Evolutionary conservation across 2,888 invertebrate species (phyloP), one percentile per base, ranked within the genome.

Genomic region (Hydrotaea cyrtoneurina): DNA sequence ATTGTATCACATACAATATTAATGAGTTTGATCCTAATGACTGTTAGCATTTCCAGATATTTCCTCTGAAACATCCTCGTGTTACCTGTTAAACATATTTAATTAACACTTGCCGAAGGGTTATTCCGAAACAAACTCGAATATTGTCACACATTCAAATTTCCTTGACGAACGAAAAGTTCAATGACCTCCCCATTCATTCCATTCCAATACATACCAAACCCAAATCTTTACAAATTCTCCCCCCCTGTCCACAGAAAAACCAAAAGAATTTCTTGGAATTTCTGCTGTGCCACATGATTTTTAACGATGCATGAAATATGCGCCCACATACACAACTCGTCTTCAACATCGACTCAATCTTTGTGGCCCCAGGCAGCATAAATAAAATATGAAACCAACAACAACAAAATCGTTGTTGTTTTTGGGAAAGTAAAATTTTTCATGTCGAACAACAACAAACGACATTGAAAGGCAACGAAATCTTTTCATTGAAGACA

Each of bases 251-350:
- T 7, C 11, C 39, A 10, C 57, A 62, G 71, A 69, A 62, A 74
- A 71, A 62, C 17, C 39, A 53, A 26, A 66, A 57, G 19, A 78
- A 72, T 66, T 81, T 84, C 81, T 78, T 72, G 39, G 81, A 75
- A 84, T 76, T 78, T 17, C 17, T 17, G 31, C 43, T 39, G 15
- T 26, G 59, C 23, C 57, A 31, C 31, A 31, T n/a, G 31, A 19
- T 64, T 78, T 64, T 76, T 73, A 83, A 83, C 78, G 84, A 84
- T 57, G 72, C 81, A 57, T 78, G 36, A 81, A 81, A 81, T 81
- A 78, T 78, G 81, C 78, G 76, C 84, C 81, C 78, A 76, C 84
- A 84, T 83, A 77, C 23, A 76, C 50, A 31, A n/a, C n/a, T 17
- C n/a, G 8, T 36, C 62, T 62, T 10, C 31, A 26, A 15, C 21